Base-by-base conservation (phyloP, 2,888 invertebrate genomes). In the Tinea trinotella region DNA sequence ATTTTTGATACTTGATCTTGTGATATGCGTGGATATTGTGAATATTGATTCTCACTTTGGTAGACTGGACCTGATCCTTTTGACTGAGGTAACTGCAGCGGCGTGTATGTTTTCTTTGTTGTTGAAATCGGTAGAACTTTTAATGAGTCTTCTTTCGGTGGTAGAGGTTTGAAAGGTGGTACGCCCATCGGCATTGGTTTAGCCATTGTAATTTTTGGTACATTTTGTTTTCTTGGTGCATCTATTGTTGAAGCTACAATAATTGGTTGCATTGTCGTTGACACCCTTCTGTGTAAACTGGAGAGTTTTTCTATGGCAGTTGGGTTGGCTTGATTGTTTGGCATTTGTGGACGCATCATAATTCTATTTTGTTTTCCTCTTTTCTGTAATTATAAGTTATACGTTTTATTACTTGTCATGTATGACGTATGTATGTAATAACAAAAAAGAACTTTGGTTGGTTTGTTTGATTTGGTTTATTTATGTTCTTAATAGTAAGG, bases 101-200 rank as follows among this genome's bases (percentile, higher is more conserved):
- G 76, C 24, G 76, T 64, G 68, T 74, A 77, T 50, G 67, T 66
- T 59, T 76, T 74, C 60, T 71, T 70, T 13, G 75, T 72, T 35
- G 82, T 69, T 48, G 77, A 62, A 55, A 87, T 72, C 12, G 88
- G 88, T 48, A 87, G 68, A 19, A 88, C 87, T 65, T 84, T 76
- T 55, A 89, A 84, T 5, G 89, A 90, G 18, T 84, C 83, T 59
- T 85, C 83, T 65, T 85, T 85, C 2, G 91, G 89, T 44, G 94
- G 93, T 59, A 94, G 86, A 0, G 94, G 94, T 66, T 89, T 92
- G 75, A 95, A 95, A 0, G 93, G 91, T 24, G 95, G 95, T 6
- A 95, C 90, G 6, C 89, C 89, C 74, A 89, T 76, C 1, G 87
- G 84, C 62, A 88, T 69, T 0, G 88, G 87, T 53, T 88, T 87